These are phyloP conservation scores for Yponomeuta cagnagella DNA, from an alignment of 2,888 invertebrate species.

Conservation along the genomic window DNA sequence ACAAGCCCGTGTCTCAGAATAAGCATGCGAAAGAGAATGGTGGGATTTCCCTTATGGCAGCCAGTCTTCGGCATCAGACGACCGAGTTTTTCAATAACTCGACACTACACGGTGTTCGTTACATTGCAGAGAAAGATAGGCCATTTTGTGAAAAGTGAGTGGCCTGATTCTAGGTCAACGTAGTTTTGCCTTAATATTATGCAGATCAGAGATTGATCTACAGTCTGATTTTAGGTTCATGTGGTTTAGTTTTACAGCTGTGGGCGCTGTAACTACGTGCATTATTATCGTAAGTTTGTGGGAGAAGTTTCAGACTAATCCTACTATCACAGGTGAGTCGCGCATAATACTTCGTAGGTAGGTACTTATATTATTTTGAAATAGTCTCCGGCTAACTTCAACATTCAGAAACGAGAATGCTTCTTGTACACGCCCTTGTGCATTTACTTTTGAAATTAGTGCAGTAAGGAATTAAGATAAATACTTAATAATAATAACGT, in stretches of 20 bases:
- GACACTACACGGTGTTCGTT: constrained; percentile 85
- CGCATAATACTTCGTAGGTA: no score
- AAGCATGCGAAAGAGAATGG: constrained; percentile 32
- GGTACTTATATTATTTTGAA: no score
- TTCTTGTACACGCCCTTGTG: no score
- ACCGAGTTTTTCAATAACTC: constrained; percentile 85
- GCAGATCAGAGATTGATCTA: neutral
- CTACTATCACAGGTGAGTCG: constrained; percentile 81
- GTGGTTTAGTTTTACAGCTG: constrained; percentile 85
- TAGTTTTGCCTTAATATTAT: neutral
- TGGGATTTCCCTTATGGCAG: constrained; percentile 64
- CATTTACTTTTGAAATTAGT: no score
- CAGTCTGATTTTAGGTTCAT: constrained; percentile 74
- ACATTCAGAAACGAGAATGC: no score
- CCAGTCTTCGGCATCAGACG: constrained; percentile 82
- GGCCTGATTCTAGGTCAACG: constrained; percentile 18
- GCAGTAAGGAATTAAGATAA: neutral
- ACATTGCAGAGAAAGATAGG: constrained; percentile 84
- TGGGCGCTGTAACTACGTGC: constrained; percentile 81
- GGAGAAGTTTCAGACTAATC: constrained; percentile 90
- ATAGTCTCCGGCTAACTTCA: no score
- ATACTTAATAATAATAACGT: neutral
- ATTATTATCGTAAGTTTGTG: constrained; percentile 86
- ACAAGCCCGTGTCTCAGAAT: constrained; percentile 2
- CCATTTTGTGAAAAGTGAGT: constrained; percentile 85